Evolutionary conservation across 2,113 vertebrate genomes (phyloP).

Genomic region (Todiramphus chloris): DNA sequence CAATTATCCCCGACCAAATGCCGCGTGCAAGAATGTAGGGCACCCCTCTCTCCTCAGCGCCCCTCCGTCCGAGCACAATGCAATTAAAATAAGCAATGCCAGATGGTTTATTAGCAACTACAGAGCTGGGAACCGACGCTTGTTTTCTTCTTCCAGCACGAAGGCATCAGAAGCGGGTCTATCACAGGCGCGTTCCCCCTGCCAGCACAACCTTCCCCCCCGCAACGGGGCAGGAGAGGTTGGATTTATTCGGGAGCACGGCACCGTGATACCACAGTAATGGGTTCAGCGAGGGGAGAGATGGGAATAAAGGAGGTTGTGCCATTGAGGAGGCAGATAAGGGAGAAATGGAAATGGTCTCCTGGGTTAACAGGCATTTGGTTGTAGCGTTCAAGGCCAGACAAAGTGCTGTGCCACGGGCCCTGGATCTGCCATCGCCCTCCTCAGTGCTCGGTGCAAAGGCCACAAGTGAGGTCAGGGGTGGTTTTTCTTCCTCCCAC

Average conservation of each 20-base stretch:
- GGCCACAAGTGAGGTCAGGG: not conserved
- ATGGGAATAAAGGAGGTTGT: not conserved
- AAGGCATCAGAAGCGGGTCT: not conserved
- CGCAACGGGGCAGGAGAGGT: fast-evolving
- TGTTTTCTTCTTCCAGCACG: not conserved
- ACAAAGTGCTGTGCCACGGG: not conserved
- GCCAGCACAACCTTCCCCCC: fast-evolving
- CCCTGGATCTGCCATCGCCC: not conserved
- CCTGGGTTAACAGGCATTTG: fast-evolving
- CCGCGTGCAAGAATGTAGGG: not conserved
- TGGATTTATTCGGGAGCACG: not conserved
- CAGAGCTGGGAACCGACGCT: not conserved
- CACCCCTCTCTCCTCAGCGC: not conserved
- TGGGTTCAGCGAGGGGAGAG: fast-evolving
- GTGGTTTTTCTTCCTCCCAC: not conserved
- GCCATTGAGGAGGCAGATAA: not conserved
- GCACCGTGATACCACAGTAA: not conserved
- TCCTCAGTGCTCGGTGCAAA: not conserved
- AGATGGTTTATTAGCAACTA: not conserved
- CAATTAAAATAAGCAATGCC: not conserved
- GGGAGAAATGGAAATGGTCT: not conserved
- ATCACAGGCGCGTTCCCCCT: fast-evolving
- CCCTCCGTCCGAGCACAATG: not conserved
- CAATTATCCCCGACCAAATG: not conserved
- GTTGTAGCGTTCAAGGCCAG: not conserved